Conservation (phyloP, 2,113 vertebrate species). For the Ammospiza nelsoni region DNA sequence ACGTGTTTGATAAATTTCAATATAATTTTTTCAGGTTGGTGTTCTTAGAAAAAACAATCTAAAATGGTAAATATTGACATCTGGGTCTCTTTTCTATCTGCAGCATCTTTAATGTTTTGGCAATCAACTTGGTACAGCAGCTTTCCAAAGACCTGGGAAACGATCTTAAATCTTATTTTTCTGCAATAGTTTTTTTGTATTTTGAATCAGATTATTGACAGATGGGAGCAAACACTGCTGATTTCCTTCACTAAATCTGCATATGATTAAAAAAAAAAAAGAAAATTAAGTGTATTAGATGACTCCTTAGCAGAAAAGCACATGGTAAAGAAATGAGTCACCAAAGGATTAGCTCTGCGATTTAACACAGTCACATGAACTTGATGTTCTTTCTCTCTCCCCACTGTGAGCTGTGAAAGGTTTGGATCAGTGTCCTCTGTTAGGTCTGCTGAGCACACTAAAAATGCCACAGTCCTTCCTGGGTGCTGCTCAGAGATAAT, state of each 20-base stretch:
- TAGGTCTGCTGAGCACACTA: background rate
- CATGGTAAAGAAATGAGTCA: constrained; percentile 3
- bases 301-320: background rate
- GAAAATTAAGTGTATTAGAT: background rate
- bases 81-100: background rate
- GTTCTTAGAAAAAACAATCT: background rate
- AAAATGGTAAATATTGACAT: background rate
- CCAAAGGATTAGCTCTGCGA: constrained; percentile 7
- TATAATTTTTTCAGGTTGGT: background rate
- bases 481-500: background rate
- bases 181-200: background rate
- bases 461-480: background rate
- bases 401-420: background rate
- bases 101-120: background rate
- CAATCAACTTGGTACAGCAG: background rate
- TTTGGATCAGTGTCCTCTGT: background rate
- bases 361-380: background rate
- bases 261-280: background rate
- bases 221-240: background rate
- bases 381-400: background rate
- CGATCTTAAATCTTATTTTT: background rate
- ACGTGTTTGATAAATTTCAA: background rate
- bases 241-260: background rate
- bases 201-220: background rate
- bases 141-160: background rate